Evolutionary conservation across 2,797 vertebrate genomes (phyloP).

Genomic region (Etheostoma nigrum): DNA sequence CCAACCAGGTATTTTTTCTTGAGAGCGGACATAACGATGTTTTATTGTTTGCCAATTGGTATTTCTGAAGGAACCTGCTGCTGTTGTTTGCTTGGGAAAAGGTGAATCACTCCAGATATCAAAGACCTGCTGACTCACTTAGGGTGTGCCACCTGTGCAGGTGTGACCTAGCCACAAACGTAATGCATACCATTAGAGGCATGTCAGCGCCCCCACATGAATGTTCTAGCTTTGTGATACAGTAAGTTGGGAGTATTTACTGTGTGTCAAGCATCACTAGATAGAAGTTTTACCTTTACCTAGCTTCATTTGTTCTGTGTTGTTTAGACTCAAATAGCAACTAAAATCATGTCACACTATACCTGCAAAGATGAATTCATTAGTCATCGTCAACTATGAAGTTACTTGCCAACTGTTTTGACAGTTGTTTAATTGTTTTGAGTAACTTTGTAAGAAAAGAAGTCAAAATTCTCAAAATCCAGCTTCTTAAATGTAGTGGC

Average conservation of each 20-base stretch:
- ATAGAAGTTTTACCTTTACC: conserved; percentile 9
- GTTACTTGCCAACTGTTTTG: too few species aligned
- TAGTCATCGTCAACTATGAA: too few species aligned
- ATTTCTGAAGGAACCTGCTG: not conserved
- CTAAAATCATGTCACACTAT: not conserved
- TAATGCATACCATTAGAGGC: conserved; percentile 62
- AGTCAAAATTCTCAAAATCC: too few species aligned
- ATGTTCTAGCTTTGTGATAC: not conserved
- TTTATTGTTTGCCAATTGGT: conserved; percentile 5
- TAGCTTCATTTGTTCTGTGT: not conserved
- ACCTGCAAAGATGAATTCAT: too few species aligned
- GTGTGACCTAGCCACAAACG: conserved; percentile 33
- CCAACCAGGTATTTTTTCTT: not conserved
- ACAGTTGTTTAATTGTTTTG: too few species aligned
- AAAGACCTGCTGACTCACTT: conserved; percentile 60
- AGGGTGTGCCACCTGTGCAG: conserved; percentile 74
- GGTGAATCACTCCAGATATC: conserved; percentile 48
- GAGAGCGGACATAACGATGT: accelerated
- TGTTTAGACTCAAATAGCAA: conserved; percentile 3
- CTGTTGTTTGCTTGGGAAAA: not conserved
- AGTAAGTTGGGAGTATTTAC: not conserved
- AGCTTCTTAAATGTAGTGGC: too few species aligned
- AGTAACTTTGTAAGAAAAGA: too few species aligned
- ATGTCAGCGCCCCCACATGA: conserved; percentile 45
- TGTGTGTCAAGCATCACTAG: not conserved